Evolutionary conservation across 1,140 invertebrate species (phyloP), one percentile per base, ranked within the genome.

Genomic region (Oncopodura yosiiana): DNA sequence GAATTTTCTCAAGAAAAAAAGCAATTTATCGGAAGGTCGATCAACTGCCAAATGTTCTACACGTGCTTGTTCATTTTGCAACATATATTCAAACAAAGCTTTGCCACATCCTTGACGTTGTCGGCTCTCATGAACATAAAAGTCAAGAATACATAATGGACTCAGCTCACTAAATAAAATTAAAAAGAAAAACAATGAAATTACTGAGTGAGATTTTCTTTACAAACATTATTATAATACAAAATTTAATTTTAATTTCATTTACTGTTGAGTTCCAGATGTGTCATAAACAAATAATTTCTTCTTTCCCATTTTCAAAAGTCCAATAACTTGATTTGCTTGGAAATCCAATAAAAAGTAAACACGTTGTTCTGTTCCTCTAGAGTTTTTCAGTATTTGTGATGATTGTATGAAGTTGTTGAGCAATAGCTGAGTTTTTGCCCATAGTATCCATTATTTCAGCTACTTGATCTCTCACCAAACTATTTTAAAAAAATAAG

Each of bases 31-130:
- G 0, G 89, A 93, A 0, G 92, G 92, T 48, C 86, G 77, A 69
- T 95, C 91, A 58, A 95, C 85, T 0, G 91, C 89, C 51, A 94
- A 71, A 68, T 88, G 80, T 0, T 78, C 69, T 0, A 86, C 80
- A 23, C 70, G 69, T 16, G 83, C 72, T 56, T 81, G 76, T 70
- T 86, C 80, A 54, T 82, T 77, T 82, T 86, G 67, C 12, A 74
- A 77, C 65, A 62, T 90, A 54, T 81, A 73, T 60, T 90, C 81
- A 68, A 88, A 89, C 0, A 92, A 70, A 48, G 73, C 71, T 59
- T 80, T 81, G 16, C 88, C 88, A 64, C 80, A 77, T 18, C 88
- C 88, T n/a, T 32, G 29, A 49, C 49, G 50, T 69, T 93, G 89
- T 29, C 75, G 74, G 0, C 81, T 78, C 66, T 84, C 83, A 63